phyloP scores from a whole-genome alignment of 2,797 vertebrate genomes.

The Dryobates pubescens region DNA sequence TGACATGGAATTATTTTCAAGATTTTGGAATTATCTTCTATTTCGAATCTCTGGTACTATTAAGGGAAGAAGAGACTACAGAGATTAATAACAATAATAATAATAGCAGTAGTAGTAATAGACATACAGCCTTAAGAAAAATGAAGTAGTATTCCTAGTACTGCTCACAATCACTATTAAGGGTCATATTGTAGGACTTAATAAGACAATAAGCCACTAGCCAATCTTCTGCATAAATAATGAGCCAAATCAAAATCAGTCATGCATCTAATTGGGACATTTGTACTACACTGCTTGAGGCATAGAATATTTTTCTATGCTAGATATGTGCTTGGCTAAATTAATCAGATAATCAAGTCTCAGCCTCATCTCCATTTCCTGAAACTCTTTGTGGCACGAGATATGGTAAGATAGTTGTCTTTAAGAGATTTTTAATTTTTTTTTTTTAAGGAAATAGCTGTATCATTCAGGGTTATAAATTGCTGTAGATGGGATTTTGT shows the following conservation, averaged over 20 bases:
- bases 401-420: conserved; percentile 8
- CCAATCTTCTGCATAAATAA: conserved; percentile 75
- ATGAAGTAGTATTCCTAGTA: background rate
- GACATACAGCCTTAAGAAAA: conserved; percentile 10
- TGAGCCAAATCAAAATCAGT: conserved; percentile 78
- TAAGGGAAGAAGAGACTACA: background rate
- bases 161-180: conserved; percentile 49
- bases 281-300: conserved; percentile 78
- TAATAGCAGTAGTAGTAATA: background rate
- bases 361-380: conserved; percentile 38
- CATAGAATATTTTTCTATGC: conserved; percentile 67
- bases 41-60: background rate
- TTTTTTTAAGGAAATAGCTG: background rate
- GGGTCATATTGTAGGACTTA: conserved; percentile 62
- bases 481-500: background rate
- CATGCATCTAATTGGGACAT: conserved; percentile 82
- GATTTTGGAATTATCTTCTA: background rate
- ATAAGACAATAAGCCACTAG: conserved; percentile 67
- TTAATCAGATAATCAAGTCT: conserved; percentile 71
- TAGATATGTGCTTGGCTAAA: conserved; percentile 72
- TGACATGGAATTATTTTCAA: background rate
- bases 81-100: background rate
- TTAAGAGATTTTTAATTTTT: background rate
- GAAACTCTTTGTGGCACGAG: conserved; percentile 18
- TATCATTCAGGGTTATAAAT: background rate